Conservation (phyloP, 2,113 vertebrate genomes). For the Rhinolophus ferrumequinum region DNA sequence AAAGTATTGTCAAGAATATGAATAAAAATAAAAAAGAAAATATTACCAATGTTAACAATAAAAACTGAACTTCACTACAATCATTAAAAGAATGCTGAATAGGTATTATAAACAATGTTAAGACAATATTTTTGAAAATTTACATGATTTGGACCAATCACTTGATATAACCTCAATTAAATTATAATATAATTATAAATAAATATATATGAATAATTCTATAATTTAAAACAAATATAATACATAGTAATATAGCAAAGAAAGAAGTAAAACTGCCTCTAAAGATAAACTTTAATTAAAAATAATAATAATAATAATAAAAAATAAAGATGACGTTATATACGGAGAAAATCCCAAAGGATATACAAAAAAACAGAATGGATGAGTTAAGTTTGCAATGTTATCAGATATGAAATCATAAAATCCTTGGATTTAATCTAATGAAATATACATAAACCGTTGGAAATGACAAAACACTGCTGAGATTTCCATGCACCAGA, state of each 20-base stretch:
- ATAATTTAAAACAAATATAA: not conserved
- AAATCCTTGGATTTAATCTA: not conserved
- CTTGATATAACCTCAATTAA: not conserved
- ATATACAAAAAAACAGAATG: not conserved
- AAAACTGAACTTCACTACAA: not conserved
- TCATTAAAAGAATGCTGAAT: not conserved
- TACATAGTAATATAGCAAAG: not conserved
- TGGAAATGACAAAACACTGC: not conserved
- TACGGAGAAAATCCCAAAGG: not conserved
- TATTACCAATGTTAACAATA: not conserved
- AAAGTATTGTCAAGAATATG: not conserved
- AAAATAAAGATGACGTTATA: not conserved
- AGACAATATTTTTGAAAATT: not conserved
- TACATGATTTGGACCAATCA: not conserved
- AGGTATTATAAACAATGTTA: not conserved
- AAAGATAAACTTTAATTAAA: not conserved
- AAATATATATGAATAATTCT: not conserved
- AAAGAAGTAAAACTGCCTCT: not conserved
- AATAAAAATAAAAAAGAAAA: not conserved
- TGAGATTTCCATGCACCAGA: not conserved
- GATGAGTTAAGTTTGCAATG: not conserved
- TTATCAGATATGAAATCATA: not conserved
- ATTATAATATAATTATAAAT: not conserved
- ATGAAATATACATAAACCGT: not conserved
- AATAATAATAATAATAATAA: too few species aligned